Evolutionary conservation across 1,140 invertebrate genomes (phyloP), one percentile per base, ranked within the genome.

Genomic region (Drosophila punjabiensis): DNA sequence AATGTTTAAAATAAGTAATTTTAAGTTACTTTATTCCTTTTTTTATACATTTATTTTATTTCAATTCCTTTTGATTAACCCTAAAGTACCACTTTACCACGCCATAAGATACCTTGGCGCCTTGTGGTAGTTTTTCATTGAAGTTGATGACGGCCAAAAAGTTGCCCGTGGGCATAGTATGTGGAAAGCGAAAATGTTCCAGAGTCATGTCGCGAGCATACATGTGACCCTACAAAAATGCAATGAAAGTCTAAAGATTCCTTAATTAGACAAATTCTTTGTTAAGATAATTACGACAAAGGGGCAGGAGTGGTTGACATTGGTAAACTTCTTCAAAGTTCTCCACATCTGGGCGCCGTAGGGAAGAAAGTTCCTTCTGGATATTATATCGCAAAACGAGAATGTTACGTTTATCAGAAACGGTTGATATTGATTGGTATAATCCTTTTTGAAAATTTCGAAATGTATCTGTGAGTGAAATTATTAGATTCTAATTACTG

Each of bases 311-410:
- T 52, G 48, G 3, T 52, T 52, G 16, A 30, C 48, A 52, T 52
- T 52, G n/a, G 52, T 20, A 6, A 55, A 55, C 30, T 55, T 55
- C 30, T 14, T 55, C 4, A 55, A n/a, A 14, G 30, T 55, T 18
- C 10, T 55, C 52, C 52, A 33, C n/a, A 55, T 55, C n/a, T 18
- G n/a, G 14, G n/a, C 3, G n/a, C 52, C 52, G 52, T 55, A 53
- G 5, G n/a, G n/a, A 5, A 33, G n/a, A 33, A 33, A 33, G 30
- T 53, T 53, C 0, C 50, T 33, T 18, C 11, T 33, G 2, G 11
- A 33, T 20, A 33, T 33, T 13, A 33, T 18, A 35, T 55, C n/a
- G 30, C 30, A 55, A 14, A 33, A 8, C n/a, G 52, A 0, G 2
- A 55, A 11, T 33, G 30, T 33, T 8, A 33, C 30, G 11, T 55